phyloP scores from a whole-genome alignment of 2,113 vertebrate species.

The Xyrauchen texanus region DNA sequence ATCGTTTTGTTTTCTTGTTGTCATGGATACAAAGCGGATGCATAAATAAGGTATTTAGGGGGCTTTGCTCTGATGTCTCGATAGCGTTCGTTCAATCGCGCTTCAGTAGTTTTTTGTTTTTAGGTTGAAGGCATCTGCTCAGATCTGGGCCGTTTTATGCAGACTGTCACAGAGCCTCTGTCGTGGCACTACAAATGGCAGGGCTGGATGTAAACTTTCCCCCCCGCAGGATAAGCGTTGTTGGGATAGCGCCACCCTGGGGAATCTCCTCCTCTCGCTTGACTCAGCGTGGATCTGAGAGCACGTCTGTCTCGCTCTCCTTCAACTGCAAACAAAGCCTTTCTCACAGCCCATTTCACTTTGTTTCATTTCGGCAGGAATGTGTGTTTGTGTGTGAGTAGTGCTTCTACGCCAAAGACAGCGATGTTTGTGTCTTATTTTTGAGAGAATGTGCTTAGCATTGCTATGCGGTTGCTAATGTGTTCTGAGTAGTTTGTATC shows the following conservation, averaged over 20 bases:
- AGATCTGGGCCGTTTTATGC: constrained; percentile 76
- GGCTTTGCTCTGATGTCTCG: constrained; percentile 67
- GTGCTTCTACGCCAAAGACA: neutral
- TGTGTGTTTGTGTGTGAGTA: constrained; percentile 41
- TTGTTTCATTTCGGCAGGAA: constrained; percentile 44
- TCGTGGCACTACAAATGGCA: constrained; percentile 73
- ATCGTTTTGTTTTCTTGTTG: constrained; percentile 62
- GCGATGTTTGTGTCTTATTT: no score
- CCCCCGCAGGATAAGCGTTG: constrained; percentile 72
- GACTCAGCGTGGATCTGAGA: constrained; percentile 46
- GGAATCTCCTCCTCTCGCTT: constrained; percentile 60
- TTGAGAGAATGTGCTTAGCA: no score
- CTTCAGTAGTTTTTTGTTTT: constrained; percentile 67
- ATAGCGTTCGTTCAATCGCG: constrained; percentile 61
- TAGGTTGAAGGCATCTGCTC: constrained; percentile 64
- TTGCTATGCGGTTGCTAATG: no score
- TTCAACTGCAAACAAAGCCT: constrained; percentile 57
- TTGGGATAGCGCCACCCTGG: constrained; percentile 71
- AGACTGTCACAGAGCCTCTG: constrained; percentile 72
- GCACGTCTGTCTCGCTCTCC: constrained; percentile 46
- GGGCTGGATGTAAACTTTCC: constrained; percentile 73
- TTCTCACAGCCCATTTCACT: constrained; percentile 52
- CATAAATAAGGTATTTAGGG: constrained; percentile 68
- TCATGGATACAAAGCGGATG: constrained; percentile 43
- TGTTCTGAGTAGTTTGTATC: no score